Evolutionary conservation across 2,113 vertebrate genomes (phyloP).

Genomic region (Hydrolagus affinis): DNA sequence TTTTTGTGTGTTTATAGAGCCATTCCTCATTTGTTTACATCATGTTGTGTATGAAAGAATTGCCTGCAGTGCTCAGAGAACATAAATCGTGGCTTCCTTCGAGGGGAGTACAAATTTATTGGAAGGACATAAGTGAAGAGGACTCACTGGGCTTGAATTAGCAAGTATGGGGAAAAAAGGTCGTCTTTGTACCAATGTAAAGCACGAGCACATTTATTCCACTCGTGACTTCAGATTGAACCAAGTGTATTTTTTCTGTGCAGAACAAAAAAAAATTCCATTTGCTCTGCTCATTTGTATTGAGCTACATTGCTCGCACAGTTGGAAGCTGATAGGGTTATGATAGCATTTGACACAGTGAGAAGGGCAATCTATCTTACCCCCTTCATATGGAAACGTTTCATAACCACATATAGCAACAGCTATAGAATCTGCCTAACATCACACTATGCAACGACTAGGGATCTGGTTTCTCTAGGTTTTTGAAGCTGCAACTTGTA

Average conservation of each 20-base stretch:
- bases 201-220: neutral
- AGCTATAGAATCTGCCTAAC: neutral
- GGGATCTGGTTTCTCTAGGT: neutral
- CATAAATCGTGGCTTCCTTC: neutral
- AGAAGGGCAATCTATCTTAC: too few species aligned
- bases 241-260: neutral
- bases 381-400: neutral
- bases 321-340: neutral
- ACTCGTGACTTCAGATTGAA: neutral
- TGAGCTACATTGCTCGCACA: neutral
- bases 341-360: too few species aligned
- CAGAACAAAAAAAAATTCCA: neutral
- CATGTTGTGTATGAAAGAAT: neutral
- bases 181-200: neutral
- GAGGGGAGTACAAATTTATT: neutral
- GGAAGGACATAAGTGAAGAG: neutral
- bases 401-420: neutral
- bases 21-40: neutral
- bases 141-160: neutral
- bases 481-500: neutral
- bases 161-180: slow-evolving; percentile 1
- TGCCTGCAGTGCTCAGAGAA: neutral
- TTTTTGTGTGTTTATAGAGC: neutral
- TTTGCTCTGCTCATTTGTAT: neutral
- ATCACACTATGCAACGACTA: neutral